Evolutionary conservation across 2,888 invertebrate genomes (phyloP).

Genomic region (Dicyrtomina minuta): DNA sequence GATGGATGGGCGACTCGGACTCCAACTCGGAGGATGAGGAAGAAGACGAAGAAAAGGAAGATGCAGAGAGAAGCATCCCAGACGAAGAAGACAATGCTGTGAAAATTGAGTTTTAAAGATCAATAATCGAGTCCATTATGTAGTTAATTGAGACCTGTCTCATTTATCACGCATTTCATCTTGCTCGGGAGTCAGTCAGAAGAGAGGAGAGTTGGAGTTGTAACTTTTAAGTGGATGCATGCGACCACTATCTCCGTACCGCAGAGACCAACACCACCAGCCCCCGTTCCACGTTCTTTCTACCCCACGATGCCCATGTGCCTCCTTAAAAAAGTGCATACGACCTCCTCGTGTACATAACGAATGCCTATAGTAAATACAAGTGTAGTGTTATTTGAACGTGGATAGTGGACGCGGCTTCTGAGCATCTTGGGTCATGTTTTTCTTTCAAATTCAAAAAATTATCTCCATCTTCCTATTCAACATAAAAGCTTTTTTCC

Average conservation of each 20-base stretch:
- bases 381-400: neutral
- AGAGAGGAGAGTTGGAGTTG: constrained; percentile 1
- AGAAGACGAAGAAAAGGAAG: neutral
- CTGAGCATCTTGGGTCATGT: constrained; percentile 15
- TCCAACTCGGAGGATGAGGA: neutral
- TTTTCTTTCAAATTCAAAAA: constrained; percentile 6
- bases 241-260: constrained; percentile 7
- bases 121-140: constrained; percentile 54
- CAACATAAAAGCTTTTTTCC: constrained; percentile 29
- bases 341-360: neutral
- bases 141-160: constrained; percentile 53
- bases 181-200: constrained; percentile 28
- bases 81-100: constrained; percentile 14
- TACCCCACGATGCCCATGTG: no score
- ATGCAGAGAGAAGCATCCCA: neutral
- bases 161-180: constrained; percentile 52
- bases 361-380: neutral
- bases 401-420: neutral
- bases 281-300: no score
- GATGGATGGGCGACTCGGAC: constrained; percentile 9
- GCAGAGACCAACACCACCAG: neutral
- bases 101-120: constrained; percentile 41
- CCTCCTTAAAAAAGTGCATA: no score
- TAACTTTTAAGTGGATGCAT: constrained; percentile 31
- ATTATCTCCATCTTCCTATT: constrained; percentile 24